Evolutionary conservation across 2,888 invertebrate genomes (phyloP), one percentile per base, ranked within the genome.

Genomic region (Tenthredo scrophulariae): DNA sequence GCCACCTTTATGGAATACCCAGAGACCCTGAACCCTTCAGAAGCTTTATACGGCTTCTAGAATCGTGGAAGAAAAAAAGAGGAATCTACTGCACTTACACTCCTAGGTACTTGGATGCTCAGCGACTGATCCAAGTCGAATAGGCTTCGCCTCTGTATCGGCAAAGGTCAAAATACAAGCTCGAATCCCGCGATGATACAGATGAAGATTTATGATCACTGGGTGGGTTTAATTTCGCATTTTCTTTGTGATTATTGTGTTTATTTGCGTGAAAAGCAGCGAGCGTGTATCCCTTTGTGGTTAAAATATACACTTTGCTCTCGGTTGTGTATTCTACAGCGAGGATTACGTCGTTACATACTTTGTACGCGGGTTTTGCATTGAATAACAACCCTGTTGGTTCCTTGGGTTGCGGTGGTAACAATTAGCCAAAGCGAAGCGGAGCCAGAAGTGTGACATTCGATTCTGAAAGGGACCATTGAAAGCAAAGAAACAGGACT

Each of bases 11-110:
- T 40, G 80, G 80, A 80, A 80, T 80, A 80, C n/a, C 29, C 15
- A n/a, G 80, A 80, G 80, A 80, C 80, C 58, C 80, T 62, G 58
- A 80, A 80, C 80, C 62, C 58, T 29, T 62, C 50, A 15, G 10
- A 37, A 37, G 37, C 10, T 40, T 58, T 9, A n/a, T 80, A 80
- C 62, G 80, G 80, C 80, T 80, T 80, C 80, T 54, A 54, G 54
- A 54, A 7, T 62, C 33, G 18, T 62, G 37, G 40, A 22, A 26
- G 40, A 10, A 22, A 9, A 3, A 43, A 74, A 74, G n/a, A 74
- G 22, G 43, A 43, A 40, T 22, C 3, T 5, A 50, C 29, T 54
- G n/a, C 29, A 29, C 33, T 50, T 37, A 74, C 6, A 37, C 37
- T n/a, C 29, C 54, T 33, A n/a, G 50, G 77, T 33, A 54, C 7